Evolutionary conservation across 2,113 vertebrate genomes (phyloP), one percentile per base, ranked within the genome.

Genomic region (Sinocyclocheilus maitianheensis): DNA sequence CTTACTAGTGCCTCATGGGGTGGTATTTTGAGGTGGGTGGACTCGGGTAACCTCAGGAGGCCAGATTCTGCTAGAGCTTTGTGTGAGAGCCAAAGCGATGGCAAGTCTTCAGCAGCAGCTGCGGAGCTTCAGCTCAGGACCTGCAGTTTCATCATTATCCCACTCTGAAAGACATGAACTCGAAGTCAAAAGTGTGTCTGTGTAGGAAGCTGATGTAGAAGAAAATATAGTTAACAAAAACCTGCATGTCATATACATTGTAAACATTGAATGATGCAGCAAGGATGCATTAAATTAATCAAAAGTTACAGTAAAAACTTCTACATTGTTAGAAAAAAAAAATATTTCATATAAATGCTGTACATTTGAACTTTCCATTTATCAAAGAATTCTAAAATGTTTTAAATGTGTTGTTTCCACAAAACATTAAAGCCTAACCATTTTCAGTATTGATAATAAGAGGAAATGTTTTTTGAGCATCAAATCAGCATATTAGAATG

Each of bases 1-100:
- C 82, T 60, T 84, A 84, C 82, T 83, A 84, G 69, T 84, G 65
- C 34, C 69, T 74, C 82, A 84, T 84, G 51, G 69, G 67, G 48
- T 84, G 20, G 67, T 71, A 30, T 72, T 71, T 83, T 83, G 43
- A 72, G 67, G 22, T 74, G 51, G 67, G 69, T 74, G 69, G 46
- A 84, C 82, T 84, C 82, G 24, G 48, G 51, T 84, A 60, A 75
- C 82, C 82, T 84, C 82, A 75, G 20, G 82, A 55, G 53, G 77
- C 55, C 4, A 60, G 22, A 60, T 80, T 80, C 55, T 63, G 58
- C 16, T 26, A 24, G 22, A 14, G 43, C 12, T 46, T 43, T 76
- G 22, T 26, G 43, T 77, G 48, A 55, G 51, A 77, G 46, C 76
- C 24, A 55, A 53, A 55, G 76, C 3, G 16, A 71, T 51, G 63